Percentiles rank a stretch among this genome's conserved stretches.
phyloP scores from a whole-genome alignment of 92 coral and sea anemone genomes.

The Scolanthus callimorphus region DNA sequence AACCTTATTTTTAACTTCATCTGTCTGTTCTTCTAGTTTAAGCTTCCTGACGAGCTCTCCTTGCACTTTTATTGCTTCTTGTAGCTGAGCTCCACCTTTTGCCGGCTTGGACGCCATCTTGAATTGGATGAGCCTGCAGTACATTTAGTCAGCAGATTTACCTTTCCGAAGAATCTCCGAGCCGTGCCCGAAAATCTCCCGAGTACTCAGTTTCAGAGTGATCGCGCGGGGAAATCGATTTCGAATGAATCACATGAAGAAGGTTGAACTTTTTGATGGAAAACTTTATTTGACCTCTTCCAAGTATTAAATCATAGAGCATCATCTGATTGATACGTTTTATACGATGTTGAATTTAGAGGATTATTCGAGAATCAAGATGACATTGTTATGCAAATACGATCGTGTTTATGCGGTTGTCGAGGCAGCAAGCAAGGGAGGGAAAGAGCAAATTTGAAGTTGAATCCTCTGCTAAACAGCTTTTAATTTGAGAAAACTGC shows the following conservation, averaged over 20 bases:
- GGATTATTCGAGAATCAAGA: no score
- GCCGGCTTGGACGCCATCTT: constrained; percentile 73
- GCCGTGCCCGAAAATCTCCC: neutral
- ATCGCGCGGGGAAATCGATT: no score
- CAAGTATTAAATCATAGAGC: no score
- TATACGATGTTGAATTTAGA: no score
- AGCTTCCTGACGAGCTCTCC: constrained; percentile 77
- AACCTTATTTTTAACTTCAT: constrained; percentile 95
- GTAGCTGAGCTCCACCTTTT: constrained; percentile 50
- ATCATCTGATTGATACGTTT: no score
- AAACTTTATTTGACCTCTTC: no score
- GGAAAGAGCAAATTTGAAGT: neutral
- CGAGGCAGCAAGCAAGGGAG: constrained; percentile 13
- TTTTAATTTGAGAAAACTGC: no score
- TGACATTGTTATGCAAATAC: constrained; percentile 28
- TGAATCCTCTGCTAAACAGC: neutral
- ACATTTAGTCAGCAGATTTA: constrained; percentile 25
- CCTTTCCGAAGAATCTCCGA: constrained; percentile 7
- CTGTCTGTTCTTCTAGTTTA: constrained; percentile 83
- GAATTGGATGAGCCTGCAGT: constrained; percentile 9
- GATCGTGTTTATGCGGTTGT: constrained; percentile 11
- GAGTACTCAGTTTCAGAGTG: neutral
- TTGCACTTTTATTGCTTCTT: constrained; percentile 69
- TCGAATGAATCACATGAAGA: no score
- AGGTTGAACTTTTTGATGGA: no score